Evolutionary conservation across 2,797 vertebrate species (phyloP), one percentile per base, ranked within the genome.

Genomic region (Gallinago nigripennis): DNA sequence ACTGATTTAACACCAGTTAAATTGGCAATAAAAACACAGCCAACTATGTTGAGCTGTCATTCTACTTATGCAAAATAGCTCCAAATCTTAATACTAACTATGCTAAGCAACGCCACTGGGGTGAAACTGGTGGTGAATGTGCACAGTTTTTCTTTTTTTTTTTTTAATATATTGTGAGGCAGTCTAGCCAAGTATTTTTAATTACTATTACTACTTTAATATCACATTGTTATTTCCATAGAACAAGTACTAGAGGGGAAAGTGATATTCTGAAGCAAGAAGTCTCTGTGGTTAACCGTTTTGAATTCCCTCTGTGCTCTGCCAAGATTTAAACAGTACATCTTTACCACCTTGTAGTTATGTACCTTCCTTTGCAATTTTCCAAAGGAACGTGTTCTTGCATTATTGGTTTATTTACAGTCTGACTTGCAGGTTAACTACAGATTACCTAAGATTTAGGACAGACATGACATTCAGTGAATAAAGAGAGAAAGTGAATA

Each of bases 1-100:
- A 96, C 90, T 96, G 96, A 97, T 97, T 97, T 97, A 97, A 92
- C 83, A 95, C 51, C 37, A 94, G 82, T 96, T 97, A 96, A 95
- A 97, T n/a, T 97, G 81, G 82, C 90, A 97, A 97, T 96, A 96
- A 96, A 96, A 95, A 83, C 86, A 96, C 77, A 90, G 68, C 94
- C 37, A 27, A 65, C 86, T 63, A 80, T 92, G 86, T 72, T 94
- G 79, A 97, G 61, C 75, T 94, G 84, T 94, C 80, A 89, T 94
- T 48, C 60, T 94, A 19, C 94, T 96, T 93, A 94, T 90, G 68
- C 54, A 93, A 96, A 94, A 95, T 83, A 95, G 64, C 80, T 94
- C 82, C n/a, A 79, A 92, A 92, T 93, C 82, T 83, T 91, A 63
- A 92, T 84, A 65, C 60, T 92, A 92, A 80, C 33, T 79, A 39